Evolutionary conservation across 1,140 invertebrate genomes (phyloP).

Genomic region (Archivesica marissinica): DNA sequence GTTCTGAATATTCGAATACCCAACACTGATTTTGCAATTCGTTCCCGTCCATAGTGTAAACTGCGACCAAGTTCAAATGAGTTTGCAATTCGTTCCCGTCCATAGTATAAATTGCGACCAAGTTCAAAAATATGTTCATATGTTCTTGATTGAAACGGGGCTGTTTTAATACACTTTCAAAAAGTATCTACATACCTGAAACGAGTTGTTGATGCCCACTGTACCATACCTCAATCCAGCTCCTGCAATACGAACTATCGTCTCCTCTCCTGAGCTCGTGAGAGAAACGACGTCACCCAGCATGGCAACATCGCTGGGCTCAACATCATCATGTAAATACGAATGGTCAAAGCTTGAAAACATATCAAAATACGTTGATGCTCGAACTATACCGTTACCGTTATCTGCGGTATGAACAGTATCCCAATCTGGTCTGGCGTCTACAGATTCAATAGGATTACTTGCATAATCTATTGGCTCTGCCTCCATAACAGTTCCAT

Average conservation of each 20-base stretch:
- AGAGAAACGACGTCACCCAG: conserved; percentile 44
- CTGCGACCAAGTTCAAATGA: too few species aligned
- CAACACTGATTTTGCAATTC: too few species aligned
- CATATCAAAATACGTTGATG: conserved; percentile 32
- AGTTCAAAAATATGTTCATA: too few species aligned
- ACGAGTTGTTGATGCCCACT: conserved; percentile 28
- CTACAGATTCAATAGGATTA: not conserved
- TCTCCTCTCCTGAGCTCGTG: not conserved
- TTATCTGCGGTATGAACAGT: not conserved
- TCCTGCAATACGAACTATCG: conserved; percentile 41
- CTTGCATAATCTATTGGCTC: too few species aligned
- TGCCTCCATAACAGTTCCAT: too few species aligned
- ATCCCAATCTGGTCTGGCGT: not conserved
- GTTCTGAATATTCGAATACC: too few species aligned
- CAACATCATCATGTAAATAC: not conserved
- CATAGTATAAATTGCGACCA: too few species aligned
- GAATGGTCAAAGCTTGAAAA: conserved; percentile 44
- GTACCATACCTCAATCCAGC: conserved; percentile 41
- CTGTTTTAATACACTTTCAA: too few species aligned
- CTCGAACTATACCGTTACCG: not conserved
- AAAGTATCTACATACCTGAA: conserved; percentile 54
- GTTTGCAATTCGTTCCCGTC: too few species aligned
- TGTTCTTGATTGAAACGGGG: too few species aligned
- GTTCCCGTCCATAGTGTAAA: too few species aligned
- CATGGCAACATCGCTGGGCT: conserved; percentile 15